phyloP scores from a whole-genome alignment of 2,797 vertebrate species.

The Okamejei kenojei region DNA sequence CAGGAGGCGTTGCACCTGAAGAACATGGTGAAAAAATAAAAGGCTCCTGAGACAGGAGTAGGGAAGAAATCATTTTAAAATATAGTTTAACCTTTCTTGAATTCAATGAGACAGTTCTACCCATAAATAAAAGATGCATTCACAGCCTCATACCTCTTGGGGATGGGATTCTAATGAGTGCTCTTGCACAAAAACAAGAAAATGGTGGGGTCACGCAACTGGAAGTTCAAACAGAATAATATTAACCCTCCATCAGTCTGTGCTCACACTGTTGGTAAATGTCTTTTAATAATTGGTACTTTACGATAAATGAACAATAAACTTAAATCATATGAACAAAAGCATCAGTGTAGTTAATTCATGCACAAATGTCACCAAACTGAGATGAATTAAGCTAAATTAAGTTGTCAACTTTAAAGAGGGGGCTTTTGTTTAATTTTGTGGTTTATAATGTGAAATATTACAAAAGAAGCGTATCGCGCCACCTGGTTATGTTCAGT shows the following conservation, averaged over 20 bases:
- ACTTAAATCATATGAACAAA: conserved; percentile 34
- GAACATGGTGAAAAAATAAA: not conserved
- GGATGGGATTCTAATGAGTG: not conserved
- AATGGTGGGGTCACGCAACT: not conserved
- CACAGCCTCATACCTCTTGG: not conserved
- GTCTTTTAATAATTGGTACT: conserved; percentile 1
- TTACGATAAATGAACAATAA: conserved; percentile 3
- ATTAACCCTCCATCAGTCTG: not conserved
- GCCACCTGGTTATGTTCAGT: not conserved
- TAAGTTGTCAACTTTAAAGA: conserved; percentile 29
- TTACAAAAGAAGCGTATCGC: too few species aligned
- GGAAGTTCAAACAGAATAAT: conserved; percentile 8
- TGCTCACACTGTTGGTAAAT: not conserved
- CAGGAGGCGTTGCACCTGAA: not conserved
- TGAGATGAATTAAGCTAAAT: conserved; percentile 8
- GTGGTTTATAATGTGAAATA: too few species aligned
- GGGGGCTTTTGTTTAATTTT: not conserved
- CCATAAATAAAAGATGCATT: conserved; percentile 24
- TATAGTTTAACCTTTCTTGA: not conserved
- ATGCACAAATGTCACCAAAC: conserved; percentile 25
- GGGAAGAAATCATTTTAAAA: conserved; percentile 4
- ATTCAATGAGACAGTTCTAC: not conserved
- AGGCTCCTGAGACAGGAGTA: too few species aligned
- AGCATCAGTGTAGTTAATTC: conserved; percentile 2
- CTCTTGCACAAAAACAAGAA: not conserved